Conservation (phyloP, 2,888 invertebrate genomes). For the Archaeoteleia sp. region DNA sequence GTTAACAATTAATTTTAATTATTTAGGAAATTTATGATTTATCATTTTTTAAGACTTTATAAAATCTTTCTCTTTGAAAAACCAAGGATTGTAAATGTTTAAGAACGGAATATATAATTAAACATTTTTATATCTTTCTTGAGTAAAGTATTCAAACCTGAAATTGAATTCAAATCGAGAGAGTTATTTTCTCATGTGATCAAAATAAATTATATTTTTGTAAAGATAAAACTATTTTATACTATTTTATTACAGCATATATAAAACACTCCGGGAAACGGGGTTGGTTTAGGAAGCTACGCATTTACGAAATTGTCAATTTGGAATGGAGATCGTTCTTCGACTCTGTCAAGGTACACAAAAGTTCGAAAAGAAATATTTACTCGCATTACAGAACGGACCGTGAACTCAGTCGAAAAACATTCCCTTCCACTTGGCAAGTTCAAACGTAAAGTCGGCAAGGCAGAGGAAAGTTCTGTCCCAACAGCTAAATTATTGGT, state of each 20-base stretch:
- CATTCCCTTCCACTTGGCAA: conserved; percentile 59
- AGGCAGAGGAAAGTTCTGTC: conserved; percentile 50
- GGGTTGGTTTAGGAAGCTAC: background rate
- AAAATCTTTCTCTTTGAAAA: too few species aligned
- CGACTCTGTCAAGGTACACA: conserved; percentile 36
- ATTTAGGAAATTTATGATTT: too few species aligned
- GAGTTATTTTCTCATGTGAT: too few species aligned
- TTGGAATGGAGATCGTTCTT: conserved; percentile 19
- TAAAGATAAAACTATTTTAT: background rate
- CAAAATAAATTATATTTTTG: too few species aligned
- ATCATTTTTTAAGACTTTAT: too few species aligned
- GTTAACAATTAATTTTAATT: too few species aligned
- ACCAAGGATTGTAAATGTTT: too few species aligned
- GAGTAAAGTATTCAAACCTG: too few species aligned
- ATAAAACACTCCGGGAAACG: background rate
- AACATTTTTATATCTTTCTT: too few species aligned
- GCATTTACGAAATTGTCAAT: conserved; percentile 17
- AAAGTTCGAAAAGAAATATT: conserved; percentile 61
- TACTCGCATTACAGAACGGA: conserved; percentile 32
- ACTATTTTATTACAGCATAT: background rate
- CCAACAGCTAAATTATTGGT: conserved; percentile 58
- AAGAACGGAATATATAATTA: too few species aligned
- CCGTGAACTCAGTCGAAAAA: conserved; percentile 56
- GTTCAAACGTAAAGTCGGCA: conserved; percentile 49
- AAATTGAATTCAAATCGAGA: too few species aligned